Evolutionary conservation across 2,888 invertebrate genomes (phyloP).

Genomic region (Nematopogon swammerdamellus): DNA sequence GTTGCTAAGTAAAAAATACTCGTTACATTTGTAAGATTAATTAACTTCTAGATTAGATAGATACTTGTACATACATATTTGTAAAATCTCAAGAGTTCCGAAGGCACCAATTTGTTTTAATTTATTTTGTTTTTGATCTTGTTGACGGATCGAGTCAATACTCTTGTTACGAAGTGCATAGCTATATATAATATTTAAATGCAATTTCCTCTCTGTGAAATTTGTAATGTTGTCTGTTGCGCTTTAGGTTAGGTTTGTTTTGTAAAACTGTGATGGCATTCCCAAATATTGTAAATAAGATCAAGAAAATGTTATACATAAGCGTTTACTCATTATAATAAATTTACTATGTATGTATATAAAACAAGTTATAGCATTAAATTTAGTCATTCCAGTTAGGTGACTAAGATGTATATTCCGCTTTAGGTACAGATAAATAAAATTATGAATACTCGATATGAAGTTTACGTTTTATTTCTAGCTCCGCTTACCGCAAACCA

Average conservation of each 20-base stretch:
- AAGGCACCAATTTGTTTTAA: no score
- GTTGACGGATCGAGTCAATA: no score
- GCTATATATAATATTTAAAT: background rate
- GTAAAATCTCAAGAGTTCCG: no score
- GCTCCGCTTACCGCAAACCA: no score
- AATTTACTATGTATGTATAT: background rate
- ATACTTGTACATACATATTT: no score
- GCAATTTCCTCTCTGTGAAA: background rate
- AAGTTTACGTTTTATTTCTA: background rate
- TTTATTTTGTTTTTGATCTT: no score
- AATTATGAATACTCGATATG: background rate
- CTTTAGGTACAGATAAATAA: background rate
- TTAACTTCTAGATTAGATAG: no score
- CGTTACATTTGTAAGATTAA: no score
- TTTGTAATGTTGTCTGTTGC: constrained; percentile 35
- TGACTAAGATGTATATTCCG: background rate
- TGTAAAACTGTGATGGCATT: constrained; percentile 55
- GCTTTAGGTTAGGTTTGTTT: constrained; percentile 45
- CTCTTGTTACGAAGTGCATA: no score
- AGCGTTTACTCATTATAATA: background rate
- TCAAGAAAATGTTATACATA: background rate
- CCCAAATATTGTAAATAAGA: constrained; percentile 48
- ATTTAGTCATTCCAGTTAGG: background rate
- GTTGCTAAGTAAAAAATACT: no score
- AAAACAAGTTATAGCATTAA: background rate